Conservation (phyloP, 2,113 vertebrate genomes). For the Sinocyclocheilus grahami region DNA sequence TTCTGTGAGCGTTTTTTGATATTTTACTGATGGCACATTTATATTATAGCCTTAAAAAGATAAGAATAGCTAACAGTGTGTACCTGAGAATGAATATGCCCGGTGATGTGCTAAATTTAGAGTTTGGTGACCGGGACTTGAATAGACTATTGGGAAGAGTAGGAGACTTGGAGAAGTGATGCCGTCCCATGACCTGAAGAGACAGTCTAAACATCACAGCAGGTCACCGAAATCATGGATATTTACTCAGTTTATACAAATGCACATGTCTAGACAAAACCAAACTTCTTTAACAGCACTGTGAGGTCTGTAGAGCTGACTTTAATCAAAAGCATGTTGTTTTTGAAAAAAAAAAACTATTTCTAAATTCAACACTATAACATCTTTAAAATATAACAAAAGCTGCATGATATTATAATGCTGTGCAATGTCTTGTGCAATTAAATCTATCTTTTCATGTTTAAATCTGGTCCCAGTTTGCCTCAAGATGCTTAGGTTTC, state of each 20-base stretch:
- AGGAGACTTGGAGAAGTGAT: not conserved
- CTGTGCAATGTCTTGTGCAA: too few species aligned
- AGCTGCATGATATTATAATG: not conserved
- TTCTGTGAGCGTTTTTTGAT: not conserved
- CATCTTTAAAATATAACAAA: not conserved
- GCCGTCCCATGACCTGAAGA: not conserved
- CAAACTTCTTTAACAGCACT: not conserved
- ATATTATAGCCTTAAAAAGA: not conserved
- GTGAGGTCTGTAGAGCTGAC: not conserved
- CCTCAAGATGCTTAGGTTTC: not conserved
- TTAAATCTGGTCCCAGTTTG: not conserved
- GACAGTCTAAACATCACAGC: not conserved
- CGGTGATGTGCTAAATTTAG: slow-evolving; percentile 49
- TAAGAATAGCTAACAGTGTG: not conserved
- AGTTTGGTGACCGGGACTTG: slow-evolving; percentile 17
- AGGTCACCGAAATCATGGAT: not conserved
- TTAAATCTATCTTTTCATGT: not conserved
- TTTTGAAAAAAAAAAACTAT: too few species aligned
- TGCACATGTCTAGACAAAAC: not conserved
- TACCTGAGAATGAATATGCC: slow-evolving; percentile 33
- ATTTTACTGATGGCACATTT: not conserved
- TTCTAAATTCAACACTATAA: not conserved
- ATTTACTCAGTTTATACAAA: not conserved
- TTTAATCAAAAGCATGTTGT: not conserved
- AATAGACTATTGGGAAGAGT: slow-evolving; percentile 14